Percentiles rank a stretch among this genome's conserved stretches.
Conservation (phyloP, 2,113 vertebrate genomes). For the Orycteropus afer region DNA sequence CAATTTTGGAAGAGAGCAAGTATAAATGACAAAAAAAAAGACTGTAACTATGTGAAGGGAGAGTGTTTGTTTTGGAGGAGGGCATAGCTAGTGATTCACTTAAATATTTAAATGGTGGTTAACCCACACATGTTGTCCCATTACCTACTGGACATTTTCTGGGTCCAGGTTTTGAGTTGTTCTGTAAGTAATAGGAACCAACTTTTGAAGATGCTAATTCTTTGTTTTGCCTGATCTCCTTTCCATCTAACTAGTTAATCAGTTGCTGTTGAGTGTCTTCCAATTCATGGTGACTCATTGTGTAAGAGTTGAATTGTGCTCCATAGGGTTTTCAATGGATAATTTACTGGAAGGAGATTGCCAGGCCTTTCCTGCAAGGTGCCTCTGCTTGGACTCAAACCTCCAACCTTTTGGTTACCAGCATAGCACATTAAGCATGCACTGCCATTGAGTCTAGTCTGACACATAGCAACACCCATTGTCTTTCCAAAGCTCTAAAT, state of each 20-base stretch:
- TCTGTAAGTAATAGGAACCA: not conserved
- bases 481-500: no score
- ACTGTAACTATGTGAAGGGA: not conserved
- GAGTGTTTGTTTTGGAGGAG: not conserved
- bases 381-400: not conserved
- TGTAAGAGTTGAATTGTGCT: no score
- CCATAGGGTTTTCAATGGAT: no score
- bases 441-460: no score
- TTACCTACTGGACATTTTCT: not conserved
- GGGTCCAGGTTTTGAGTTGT: not conserved
- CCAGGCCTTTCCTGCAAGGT: not conserved
- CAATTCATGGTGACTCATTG: no score
- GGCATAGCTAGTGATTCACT: not conserved
- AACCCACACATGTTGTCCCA: not conserved
- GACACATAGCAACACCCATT: no score
- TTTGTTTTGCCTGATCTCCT: not conserved
- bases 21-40: not conserved
- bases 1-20: not conserved
- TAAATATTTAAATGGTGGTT: not conserved
- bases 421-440: not conserved
- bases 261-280: no score
- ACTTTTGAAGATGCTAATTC: not conserved
- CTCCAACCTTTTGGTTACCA: not conserved
- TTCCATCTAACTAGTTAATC: not conserved
- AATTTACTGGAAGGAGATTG: no score